A percentile compares a stretch with the other conserved stretches of the same genome.
These are phyloP conservation scores for Danio jaintianensis DNA, from an alignment of 2,797 vertebrate species.

Conservation along the genomic window DNA sequence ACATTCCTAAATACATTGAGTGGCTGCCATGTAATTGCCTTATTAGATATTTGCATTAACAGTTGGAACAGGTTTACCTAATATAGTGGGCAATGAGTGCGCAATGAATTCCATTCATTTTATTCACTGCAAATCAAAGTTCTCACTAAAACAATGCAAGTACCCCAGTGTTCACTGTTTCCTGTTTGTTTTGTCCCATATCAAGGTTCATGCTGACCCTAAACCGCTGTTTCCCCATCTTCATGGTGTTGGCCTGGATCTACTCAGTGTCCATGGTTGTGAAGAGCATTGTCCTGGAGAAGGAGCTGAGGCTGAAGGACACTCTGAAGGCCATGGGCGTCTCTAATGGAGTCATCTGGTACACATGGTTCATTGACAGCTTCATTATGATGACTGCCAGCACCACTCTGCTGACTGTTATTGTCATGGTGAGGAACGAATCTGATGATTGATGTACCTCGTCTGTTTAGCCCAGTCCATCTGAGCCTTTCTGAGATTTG, in stretches of 20 bases:
- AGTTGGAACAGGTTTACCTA: no score
- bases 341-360: constrained; percentile 89
- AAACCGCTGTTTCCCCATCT: constrained; percentile 93
- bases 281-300: constrained; percentile 94
- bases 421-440: constrained; percentile 83
- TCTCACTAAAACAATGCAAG: not conserved
- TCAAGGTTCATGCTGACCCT: constrained; percentile 94
- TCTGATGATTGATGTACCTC: not conserved
- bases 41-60: no score
- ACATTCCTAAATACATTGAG: no score
- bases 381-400: constrained; percentile 87
- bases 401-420: constrained; percentile 86
- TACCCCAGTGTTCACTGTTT: not conserved
- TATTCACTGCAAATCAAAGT: not conserved
- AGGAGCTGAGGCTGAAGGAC: constrained; percentile 92
- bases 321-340: constrained; percentile 92
- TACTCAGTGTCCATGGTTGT: constrained; percentile 95
- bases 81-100: no score
- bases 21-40: no score
- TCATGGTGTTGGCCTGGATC: constrained; percentile 97
- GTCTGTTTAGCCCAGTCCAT: not conserved
- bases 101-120: not conserved
- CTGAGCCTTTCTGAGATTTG: not conserved
- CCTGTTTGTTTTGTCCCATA: constrained; percentile 15
- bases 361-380: constrained; percentile 95